Percentiles rank a stretch among this genome's conserved stretches.
Conservation (phyloP, 1,140 invertebrate species). For the Drosophila setifemur region DNA sequence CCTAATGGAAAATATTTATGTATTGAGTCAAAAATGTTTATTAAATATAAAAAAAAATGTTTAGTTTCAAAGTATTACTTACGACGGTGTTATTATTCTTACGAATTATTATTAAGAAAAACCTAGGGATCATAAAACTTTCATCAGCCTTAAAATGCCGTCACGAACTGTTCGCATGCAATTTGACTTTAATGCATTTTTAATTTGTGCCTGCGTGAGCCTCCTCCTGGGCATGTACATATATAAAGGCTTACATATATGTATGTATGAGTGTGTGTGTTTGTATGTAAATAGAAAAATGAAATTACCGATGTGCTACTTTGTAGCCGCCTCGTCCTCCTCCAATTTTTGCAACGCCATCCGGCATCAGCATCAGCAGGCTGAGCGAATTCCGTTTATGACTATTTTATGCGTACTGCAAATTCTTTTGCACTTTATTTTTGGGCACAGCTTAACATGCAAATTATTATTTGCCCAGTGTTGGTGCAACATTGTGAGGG, state of each 20-base stretch:
- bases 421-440: slow-evolving; percentile 51
- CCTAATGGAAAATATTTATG: too few species aligned
- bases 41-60: too few species aligned
- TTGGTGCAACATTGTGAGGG: slow-evolving; percentile 49
- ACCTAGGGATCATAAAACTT: too few species aligned
- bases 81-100: too few species aligned
- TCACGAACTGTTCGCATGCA: slow-evolving; percentile 14
- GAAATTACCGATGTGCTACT: slow-evolving; percentile 49
- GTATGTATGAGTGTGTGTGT: slow-evolving; percentile 1
- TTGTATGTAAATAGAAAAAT: slow-evolving; percentile 52
- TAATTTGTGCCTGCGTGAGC: slow-evolving; percentile 35
- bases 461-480: slow-evolving; percentile 53
- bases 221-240: background rate
- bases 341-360: slow-evolving; percentile 12
- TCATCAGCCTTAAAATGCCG: background rate
- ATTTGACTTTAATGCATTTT: slow-evolving; percentile 57
- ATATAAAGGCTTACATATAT: background rate
- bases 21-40: too few species aligned
- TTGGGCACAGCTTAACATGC: slow-evolving; percentile 47
- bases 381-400: slow-evolving; percentile 48
- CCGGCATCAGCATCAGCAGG: slow-evolving; percentile 1
- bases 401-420: slow-evolving; percentile 54
- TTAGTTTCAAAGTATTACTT: too few species aligned
- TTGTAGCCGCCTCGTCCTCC: slow-evolving; percentile 26
- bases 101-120: too few species aligned